Evolutionary conservation across 2,113 vertebrate species (phyloP), one percentile per base, ranked within the genome.

Genomic region (Seriola aureovittata): DNA sequence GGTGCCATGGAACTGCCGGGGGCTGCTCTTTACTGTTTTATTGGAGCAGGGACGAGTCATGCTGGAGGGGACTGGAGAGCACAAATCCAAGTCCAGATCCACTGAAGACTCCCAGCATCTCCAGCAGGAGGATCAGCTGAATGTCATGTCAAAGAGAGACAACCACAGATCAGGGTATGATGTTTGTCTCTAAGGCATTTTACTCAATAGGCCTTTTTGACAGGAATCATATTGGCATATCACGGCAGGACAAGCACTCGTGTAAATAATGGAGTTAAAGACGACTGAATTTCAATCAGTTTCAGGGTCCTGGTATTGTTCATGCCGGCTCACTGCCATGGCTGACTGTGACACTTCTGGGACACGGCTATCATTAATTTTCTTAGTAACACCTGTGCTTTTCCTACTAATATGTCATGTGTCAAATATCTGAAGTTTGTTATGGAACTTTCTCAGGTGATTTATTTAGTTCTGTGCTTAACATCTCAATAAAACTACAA

Each of bases 1-100:
- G 0, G 95, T 99, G 84, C 98, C 98, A 0, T 99, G 98, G 98
- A 99, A 99, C 93, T 96, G 94, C 71, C 92, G 98, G 17, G 97
- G 98, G 0, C 93, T 99, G 85, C 95, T 99, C 75, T 94, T 95
- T 16, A 96, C 96, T 0, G 95, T 97, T 57, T 93, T 99, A 72
- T 95, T 97, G 69, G 98, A 99, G 82, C 97, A 99, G 91, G 97
- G 96, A 5, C 95, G 96, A 87, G 90, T 90, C 78, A 97, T 99
- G 92, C 94, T 99, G n/a, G 96, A 97, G 88, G 95, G 71, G 14
- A 75, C 48, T 2, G 86, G 62, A 54, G 78, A 82, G 36, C 63
- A 80, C 5, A 55, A 65, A 64, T 70, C 72, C 69, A 80, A 84
- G 42, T 55, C 72, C 52, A 58, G 36, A 23, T 50, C 75, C 46